Conservation (phyloP, 2,113 vertebrate species). For the Cyanocitta stelleri region DNA sequence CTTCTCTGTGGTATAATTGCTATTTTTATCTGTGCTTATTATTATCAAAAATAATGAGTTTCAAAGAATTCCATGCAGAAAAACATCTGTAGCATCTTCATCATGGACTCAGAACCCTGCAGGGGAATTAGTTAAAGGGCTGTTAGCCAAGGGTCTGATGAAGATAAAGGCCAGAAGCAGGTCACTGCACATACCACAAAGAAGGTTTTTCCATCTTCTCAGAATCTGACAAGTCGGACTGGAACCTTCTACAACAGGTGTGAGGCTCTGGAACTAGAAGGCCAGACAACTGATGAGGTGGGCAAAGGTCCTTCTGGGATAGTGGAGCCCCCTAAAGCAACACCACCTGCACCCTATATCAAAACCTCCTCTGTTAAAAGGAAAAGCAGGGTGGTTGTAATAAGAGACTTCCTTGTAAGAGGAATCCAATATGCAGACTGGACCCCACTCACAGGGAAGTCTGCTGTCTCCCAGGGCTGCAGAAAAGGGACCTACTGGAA, state of each 20-base stretch:
- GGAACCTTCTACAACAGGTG: not conserved
- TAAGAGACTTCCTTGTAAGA: not conserved
- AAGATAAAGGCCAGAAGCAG: not conserved
- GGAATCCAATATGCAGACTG: not conserved
- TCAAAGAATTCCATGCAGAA: not conserved
- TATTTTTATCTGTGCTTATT: not conserved
- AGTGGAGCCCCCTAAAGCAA: not conserved
- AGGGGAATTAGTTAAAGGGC: not conserved
- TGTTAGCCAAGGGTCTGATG: not conserved
- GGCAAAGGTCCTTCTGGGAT: not conserved
- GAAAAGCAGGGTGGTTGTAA: not conserved
- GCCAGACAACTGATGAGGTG: not conserved
- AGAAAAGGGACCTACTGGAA: not conserved
- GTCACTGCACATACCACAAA: not conserved
- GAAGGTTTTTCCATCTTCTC: not conserved
- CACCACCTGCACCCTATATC: not conserved
- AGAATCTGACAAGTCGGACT: not conserved
- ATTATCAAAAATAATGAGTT: not conserved
- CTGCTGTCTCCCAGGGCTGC: not conserved
- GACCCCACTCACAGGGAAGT: not conserved
- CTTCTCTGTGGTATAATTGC: not conserved
- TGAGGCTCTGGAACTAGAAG: not conserved
- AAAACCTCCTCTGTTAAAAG: not conserved
- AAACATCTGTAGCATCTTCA: accelerated
- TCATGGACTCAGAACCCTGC: not conserved